Evolutionary conservation across 2,888 invertebrate genomes (phyloP), one percentile per base, ranked within the genome.

Genomic region (Acrobasis consociella): DNA sequence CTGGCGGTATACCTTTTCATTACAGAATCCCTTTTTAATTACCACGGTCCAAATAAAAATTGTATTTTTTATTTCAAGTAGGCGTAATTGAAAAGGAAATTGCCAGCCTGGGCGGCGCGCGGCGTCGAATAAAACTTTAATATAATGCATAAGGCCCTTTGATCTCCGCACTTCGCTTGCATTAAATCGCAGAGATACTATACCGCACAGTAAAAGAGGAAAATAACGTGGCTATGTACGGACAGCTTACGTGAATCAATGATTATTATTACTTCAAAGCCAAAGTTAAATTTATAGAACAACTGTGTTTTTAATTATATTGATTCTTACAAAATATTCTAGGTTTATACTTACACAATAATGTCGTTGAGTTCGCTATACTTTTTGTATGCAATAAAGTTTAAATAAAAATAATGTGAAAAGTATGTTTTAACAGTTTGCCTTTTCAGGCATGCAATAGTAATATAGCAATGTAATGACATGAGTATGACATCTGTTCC

Each of bases 11-110:
- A 92, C 91, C 91, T 91, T 92, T 91, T 90, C 89, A 91, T 91
- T 91, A 91, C 89, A 86, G 86, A 89, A 91, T 91, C 91, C 91
- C 91, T 89, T 91, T 92, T 92, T 92, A 92, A 92, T 92, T 92
- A 91, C 91, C 87, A 86, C 82, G 85, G 84, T 82, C 87, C 83
- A 86, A 90, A 91, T 87, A 90, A 92, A 91, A 91, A 90, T 89
- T 89, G 89, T 90, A 87, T 91, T 91, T 87, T 62, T 91, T 89
- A 89, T 89, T 89, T 86, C 91, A 91, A 92, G 91, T 87, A 88
- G 89, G 82, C 87, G 89, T 91, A 91, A 91, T 92, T 91, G 90
- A 91, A 92, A 89, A 91, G 91, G 91, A 91, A 90, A 90, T 91
- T 89, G 88, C 86, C 78, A 83, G 81, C 79, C 81, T 81, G 80